Evolutionary conservation across 2,797 vertebrate species (phyloP).

Genomic region (Emydoidea blandingii): DNA sequence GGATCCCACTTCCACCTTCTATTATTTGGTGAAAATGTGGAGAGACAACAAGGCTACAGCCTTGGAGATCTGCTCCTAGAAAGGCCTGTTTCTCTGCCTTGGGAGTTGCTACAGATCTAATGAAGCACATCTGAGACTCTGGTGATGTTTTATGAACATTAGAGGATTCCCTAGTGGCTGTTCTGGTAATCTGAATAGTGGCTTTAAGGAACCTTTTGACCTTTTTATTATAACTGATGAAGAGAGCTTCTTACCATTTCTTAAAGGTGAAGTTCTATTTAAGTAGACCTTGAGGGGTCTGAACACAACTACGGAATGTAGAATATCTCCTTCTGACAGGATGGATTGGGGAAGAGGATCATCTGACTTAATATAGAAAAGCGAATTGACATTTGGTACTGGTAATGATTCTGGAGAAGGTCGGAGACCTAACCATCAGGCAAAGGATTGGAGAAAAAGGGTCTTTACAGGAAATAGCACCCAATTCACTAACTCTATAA

Average conservation of each 20-base stretch:
- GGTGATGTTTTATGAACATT: slow-evolving; percentile 9
- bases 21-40: slow-evolving; percentile 42
- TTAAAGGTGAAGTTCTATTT: not conserved
- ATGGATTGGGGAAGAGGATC: slow-evolving; percentile 37
- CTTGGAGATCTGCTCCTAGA: not conserved
- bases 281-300: slow-evolving; percentile 17
- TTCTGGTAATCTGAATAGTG: not conserved
- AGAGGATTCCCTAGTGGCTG: not conserved
- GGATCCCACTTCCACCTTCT: not conserved
- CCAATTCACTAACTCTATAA: slow-evolving; percentile 59
- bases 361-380: slow-evolving; percentile 46
- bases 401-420: slow-evolving; percentile 50
- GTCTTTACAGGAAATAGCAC: slow-evolving; percentile 64
- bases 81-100: not conserved
- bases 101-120: not conserved
- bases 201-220: not conserved
- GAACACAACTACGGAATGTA: accelerated
- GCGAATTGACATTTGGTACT: slow-evolving; percentile 56
- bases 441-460: slow-evolving; percentile 43
- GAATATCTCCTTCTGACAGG: not conserved
- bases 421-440: slow-evolving; percentile 25
- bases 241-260: not conserved
- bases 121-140: not conserved
- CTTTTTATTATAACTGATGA: not conserved
- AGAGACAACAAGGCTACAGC: not conserved